Conservation (phyloP, 2,797 vertebrate genomes). For the Antrozous pallidus region DNA sequence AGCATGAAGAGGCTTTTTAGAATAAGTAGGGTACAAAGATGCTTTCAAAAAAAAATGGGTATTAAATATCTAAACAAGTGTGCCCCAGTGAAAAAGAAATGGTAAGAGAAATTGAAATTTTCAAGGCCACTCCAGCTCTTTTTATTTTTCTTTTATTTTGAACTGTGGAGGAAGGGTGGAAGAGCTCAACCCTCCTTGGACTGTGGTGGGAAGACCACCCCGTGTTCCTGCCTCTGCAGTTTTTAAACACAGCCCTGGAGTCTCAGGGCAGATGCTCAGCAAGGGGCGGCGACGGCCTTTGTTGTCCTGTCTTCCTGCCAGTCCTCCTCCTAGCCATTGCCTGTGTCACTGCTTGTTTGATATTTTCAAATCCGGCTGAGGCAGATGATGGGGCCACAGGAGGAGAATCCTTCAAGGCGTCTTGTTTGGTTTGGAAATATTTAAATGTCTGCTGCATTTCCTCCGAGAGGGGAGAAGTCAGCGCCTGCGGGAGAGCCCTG, state of each 20-base stretch:
- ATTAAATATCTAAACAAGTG: neutral
- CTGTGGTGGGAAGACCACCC: constrained; percentile 26
- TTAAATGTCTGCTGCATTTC: constrained; percentile 85
- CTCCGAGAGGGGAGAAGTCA: constrained; percentile 72
- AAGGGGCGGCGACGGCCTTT: neutral
- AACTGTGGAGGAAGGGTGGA: neutral
- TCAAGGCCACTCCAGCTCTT: neutral
- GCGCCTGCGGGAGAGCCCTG: constrained; percentile 71
- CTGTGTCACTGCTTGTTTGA: constrained; percentile 63
- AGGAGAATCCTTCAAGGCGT: constrained; percentile 82
- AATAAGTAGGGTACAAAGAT: neutral
- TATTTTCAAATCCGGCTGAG: constrained; percentile 75
- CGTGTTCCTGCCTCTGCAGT: neutral
- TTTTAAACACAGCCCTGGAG: neutral
- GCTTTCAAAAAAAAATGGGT: neutral
- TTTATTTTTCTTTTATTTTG: neutral
- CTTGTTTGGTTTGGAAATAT: constrained; percentile 85
- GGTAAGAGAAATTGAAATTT: neutral
- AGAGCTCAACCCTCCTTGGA: neutral
- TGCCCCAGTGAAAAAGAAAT: neutral
- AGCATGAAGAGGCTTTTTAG: neutral
- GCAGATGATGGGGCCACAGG: constrained; percentile 80
- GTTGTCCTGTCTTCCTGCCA: constrained; percentile 48
- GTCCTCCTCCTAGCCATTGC: constrained; percentile 33
- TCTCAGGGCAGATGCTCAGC: neutral